These are phyloP conservation scores for Helogale parvula DNA, from an alignment of 2,113 vertebrate species.

Conservation along the genomic window DNA sequence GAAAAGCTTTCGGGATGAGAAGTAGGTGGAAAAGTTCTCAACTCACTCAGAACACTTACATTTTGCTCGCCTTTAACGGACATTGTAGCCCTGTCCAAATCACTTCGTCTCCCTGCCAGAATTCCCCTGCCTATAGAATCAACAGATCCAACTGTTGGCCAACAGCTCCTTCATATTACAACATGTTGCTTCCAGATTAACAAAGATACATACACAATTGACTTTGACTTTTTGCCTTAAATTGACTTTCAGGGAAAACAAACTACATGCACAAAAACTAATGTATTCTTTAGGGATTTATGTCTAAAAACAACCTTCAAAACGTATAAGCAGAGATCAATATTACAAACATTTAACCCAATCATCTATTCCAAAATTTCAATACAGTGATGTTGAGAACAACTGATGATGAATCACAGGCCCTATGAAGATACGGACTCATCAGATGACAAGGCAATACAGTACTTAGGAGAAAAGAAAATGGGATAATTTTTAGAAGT, in stretches of 20 bases:
- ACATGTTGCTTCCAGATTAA: background rate
- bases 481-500: background rate
- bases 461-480: slow-evolving; percentile 34
- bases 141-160: background rate
- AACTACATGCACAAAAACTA: background rate
- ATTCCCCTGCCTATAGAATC: background rate
- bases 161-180: background rate
- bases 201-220: background rate
- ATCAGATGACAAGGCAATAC: background rate
- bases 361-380: background rate
- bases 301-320: slow-evolving; percentile 11
- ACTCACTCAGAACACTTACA: background rate
- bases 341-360: background rate
- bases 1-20: background rate
- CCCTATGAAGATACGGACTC: background rate
- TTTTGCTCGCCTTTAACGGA: background rate
- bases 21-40: background rate
- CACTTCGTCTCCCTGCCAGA: background rate
- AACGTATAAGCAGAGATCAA: background rate
- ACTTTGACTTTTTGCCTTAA: background rate
- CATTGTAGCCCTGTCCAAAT: background rate
- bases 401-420: background rate
- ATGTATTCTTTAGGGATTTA: background rate
- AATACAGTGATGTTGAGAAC: background rate
- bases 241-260: background rate